A percentile compares a stretch with the other conserved stretches of the same genome.
phyloP scores from a whole-genome alignment of 2,113 vertebrate genomes.

The Sorex araneus region DNA sequence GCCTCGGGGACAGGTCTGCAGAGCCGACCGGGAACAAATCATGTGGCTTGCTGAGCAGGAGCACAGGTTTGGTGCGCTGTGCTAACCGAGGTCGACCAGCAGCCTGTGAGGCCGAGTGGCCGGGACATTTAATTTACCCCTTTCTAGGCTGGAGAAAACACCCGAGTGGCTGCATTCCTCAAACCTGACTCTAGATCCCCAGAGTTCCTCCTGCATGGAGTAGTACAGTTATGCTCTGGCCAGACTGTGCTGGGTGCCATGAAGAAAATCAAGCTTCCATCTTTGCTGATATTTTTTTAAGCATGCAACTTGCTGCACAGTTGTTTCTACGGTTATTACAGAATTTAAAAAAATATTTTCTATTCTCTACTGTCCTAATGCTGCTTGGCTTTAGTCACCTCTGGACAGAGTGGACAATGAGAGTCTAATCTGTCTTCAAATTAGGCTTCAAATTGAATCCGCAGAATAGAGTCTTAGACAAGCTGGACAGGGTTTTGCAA shows the following conservation, averaged over 20 bases:
- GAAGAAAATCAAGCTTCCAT: neutral
- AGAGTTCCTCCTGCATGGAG: neutral
- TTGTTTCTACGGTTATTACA: neutral
- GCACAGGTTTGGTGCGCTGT: neutral
- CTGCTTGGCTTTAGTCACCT: neutral
- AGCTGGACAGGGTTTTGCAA: neutral
- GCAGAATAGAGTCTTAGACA: neutral
- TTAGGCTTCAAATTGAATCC: too few relatives aligned
- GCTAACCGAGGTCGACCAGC: slow-evolving; percentile 9
- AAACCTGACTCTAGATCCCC: neutral
- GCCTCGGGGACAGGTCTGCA: slow-evolving; percentile 71
- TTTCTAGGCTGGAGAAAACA: slow-evolving; percentile 29
- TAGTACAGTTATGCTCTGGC: neutral
- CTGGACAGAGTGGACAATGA: slow-evolving; percentile 14
- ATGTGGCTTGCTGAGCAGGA: slow-evolving; percentile 53
- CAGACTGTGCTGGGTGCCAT: neutral
- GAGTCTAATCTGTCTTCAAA: slow-evolving; percentile 34
- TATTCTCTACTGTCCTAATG: neutral
- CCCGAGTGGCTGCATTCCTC: neutral
- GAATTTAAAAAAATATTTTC: neutral
- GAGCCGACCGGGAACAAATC: slow-evolving; percentile 72
- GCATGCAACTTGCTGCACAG: neutral
- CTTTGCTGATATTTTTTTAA: neutral
- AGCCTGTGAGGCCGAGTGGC: neutral
- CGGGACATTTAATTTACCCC: neutral